Percentiles rank a stretch among this genome's conserved stretches.
phyloP scores from a whole-genome alignment of 1,140 invertebrate genomes.

The Pogonognathellus flavescens region DNA sequence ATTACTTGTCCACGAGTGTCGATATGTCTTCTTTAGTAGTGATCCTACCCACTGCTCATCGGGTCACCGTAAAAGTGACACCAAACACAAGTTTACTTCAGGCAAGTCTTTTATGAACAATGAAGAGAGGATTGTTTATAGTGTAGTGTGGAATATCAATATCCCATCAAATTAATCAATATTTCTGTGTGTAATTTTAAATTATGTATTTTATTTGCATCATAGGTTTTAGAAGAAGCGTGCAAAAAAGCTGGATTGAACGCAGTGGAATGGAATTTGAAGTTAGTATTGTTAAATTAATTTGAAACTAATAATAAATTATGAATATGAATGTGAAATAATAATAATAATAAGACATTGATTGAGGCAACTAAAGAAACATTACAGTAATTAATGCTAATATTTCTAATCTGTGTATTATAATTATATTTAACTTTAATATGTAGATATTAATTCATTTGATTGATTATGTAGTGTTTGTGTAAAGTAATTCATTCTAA shows the following conservation, averaged over 20 bases:
- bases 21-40: slow-evolving; percentile 70
- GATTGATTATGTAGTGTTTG: too few species aligned
- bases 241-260: slow-evolving; percentile 81
- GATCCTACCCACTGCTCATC: slow-evolving; percentile 78
- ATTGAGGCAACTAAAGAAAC: too few species aligned
- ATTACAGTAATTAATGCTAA: too few species aligned
- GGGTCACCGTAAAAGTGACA: slow-evolving; percentile 79
- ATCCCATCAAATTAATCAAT: too few species aligned
- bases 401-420: too few species aligned
- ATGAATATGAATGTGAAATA: not conserved
- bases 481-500: too few species aligned
- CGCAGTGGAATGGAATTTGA: slow-evolving; percentile 81
- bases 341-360: slow-evolving; percentile 61
- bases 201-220: slow-evolving; percentile 61
- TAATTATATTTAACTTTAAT: too few species aligned
- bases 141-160: too few species aligned
- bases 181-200: too few species aligned
- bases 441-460: too few species aligned
- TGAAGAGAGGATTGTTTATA: not conserved
- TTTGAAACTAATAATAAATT: not conserved
- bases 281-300: slow-evolving; percentile 69
- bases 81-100: slow-evolving; percentile 80
- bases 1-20: not conserved
- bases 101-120: slow-evolving; percentile 70
- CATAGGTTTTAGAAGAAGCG: slow-evolving; percentile 84